A percentile compares a stretch with the other conserved stretches of the same genome.
Evolutionary conservation across 1,140 invertebrate species (phyloP).

Genomic region (Drosophila oshimai): DNA sequence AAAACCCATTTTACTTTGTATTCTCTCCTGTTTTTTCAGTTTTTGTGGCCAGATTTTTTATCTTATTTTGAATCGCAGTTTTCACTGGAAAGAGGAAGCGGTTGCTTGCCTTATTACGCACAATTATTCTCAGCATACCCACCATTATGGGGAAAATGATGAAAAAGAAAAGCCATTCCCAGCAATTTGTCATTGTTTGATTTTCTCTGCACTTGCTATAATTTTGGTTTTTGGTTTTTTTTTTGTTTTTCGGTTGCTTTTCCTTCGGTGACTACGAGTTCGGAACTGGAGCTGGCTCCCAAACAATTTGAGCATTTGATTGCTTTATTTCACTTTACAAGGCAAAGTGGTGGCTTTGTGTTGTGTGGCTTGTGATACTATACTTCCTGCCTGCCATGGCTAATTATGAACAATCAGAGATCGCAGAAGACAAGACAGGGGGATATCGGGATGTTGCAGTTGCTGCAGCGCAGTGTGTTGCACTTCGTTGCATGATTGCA

Average conservation of each 20-base stretch:
- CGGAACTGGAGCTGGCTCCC: conserved; percentile 30
- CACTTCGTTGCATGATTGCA: conserved; percentile 61
- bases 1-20: not conserved
- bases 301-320: conserved; percentile 52
- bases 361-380: conserved; percentile 42
- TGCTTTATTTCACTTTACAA: conserved; percentile 49
- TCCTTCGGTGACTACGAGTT: not conserved
- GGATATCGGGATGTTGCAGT: not conserved
- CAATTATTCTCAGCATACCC: conserved; percentile 36
- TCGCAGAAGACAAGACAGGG: conserved; percentile 23
- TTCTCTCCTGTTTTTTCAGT: not conserved
- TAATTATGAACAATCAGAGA: conserved; percentile 66
- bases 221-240: not conserved
- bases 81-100: conserved; percentile 27
- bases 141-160: conserved; percentile 38
- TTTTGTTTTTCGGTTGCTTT: conserved; percentile 6
- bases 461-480: conserved; percentile 23
- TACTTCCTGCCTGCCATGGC: conserved; percentile 58
- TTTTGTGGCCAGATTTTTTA: not conserved
- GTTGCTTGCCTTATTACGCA: conserved; percentile 36
- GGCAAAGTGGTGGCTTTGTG: conserved; percentile 28
- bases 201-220: conserved; percentile 21
- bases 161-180: conserved; percentile 40
- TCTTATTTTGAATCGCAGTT: not conserved
- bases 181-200: conserved; percentile 51